These are phyloP conservation scores for Gulo gulo DNA, from an alignment of 2,113 vertebrate species.

Conservation along the genomic window DNA sequence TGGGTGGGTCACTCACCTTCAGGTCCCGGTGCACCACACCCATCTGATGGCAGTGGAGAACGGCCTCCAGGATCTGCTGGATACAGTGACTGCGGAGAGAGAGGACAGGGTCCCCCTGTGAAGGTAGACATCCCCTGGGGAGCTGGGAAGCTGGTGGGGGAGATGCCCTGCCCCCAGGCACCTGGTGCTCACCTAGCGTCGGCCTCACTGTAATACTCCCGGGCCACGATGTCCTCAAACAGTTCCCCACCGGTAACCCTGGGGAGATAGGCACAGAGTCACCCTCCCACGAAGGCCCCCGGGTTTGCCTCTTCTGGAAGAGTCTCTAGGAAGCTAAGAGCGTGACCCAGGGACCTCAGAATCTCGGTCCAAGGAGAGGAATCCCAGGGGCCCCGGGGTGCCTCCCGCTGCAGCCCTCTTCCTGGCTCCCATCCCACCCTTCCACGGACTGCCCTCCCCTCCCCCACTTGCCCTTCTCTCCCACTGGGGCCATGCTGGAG, in stretches of 20 bases:
- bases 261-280: not conserved
- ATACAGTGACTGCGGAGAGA: constrained; percentile 80
- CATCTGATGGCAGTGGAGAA: constrained; percentile 92
- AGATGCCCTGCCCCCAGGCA: not conserved
- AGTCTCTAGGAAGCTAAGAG: not conserved
- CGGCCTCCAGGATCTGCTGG: constrained; percentile 87
- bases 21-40: constrained; percentile 91
- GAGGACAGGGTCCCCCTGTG: not conserved
- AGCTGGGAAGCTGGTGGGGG: not conserved
- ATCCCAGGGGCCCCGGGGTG: not conserved
- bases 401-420: not conserved
- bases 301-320: not conserved
- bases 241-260: constrained; percentile 88
- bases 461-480: not conserved
- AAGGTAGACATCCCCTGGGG: not conserved
- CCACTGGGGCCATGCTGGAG: not conserved
- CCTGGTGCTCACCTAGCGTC: constrained; percentile 86
- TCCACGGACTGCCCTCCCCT: no score
- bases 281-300: not conserved
- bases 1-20: constrained; percentile 81
- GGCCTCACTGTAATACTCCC: constrained; percentile 88
- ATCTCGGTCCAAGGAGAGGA: not conserved
- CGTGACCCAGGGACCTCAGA: not conserved
- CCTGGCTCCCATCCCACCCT: not conserved
- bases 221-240: constrained; percentile 89